These are phyloP conservation scores for Oryzias javanicus DNA, from an alignment of 2,113 vertebrate species.

Conservation along the genomic window DNA sequence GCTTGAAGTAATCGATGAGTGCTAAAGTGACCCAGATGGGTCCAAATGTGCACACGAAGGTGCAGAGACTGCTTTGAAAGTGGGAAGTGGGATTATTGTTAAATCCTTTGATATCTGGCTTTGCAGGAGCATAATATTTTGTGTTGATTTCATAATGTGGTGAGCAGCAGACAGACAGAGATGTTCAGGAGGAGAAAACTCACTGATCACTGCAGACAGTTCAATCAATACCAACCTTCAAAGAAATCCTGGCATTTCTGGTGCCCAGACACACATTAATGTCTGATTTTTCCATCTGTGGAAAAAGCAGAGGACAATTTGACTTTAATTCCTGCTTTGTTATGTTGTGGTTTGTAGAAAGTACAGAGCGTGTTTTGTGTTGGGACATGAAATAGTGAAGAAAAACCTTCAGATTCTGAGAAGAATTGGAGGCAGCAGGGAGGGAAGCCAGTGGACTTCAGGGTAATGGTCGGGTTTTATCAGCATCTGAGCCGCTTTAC, in stretches of 20 bases:
- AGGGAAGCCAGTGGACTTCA: constrained; percentile 5
- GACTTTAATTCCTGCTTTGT: constrained; percentile 8
- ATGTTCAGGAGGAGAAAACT: constrained; percentile 14
- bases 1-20: too few relatives aligned
- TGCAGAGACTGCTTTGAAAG: too few relatives aligned
- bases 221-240: constrained; percentile 8
- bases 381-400: constrained; percentile 3
- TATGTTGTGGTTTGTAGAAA: constrained; percentile 14
- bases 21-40: too few relatives aligned
- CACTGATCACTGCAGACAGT: constrained; percentile 15
- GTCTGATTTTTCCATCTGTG: constrained; percentile 27
- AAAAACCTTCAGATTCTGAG: background rate
- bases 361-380: background rate
- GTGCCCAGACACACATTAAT: constrained; percentile 15
- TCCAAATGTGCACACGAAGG: too few relatives aligned
- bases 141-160: constrained; percentile 18
- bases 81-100: too few relatives aligned
- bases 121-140: background rate
- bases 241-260: constrained; percentile 15
- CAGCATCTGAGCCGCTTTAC: constrained; percentile 20
- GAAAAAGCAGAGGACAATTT: constrained; percentile 18
- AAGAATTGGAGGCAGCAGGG: constrained; percentile 14
- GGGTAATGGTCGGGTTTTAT: constrained; percentile 22
- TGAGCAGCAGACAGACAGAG: constrained; percentile 3
- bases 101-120: background rate